phyloP scores from a whole-genome alignment of 2,888 invertebrate species.

The Hydraecia micacea region DNA sequence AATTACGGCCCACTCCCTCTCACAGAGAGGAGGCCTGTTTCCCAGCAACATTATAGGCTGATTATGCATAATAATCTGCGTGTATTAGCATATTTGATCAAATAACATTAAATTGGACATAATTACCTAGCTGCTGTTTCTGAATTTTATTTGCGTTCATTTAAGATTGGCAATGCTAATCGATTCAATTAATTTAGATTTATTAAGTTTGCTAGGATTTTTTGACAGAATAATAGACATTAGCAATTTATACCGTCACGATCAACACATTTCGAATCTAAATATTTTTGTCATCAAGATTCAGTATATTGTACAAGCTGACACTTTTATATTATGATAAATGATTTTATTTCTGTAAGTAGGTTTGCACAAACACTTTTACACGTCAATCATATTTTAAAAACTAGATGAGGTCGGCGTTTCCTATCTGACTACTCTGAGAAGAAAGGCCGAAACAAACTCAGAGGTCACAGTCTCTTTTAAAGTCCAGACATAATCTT shows the following conservation, averaged over 20 bases:
- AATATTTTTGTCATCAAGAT: background rate
- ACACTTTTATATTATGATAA: too few relatives aligned
- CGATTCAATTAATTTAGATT: constrained; percentile 43
- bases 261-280: background rate
- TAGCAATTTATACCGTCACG: background rate
- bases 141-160: constrained; percentile 26
- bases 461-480: too few relatives aligned
- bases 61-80: background rate
- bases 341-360: too few relatives aligned
- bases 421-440: too few relatives aligned
- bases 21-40: too few relatives aligned
- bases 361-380: too few relatives aligned
- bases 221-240: background rate
- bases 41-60: too few relatives aligned
- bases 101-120: constrained; percentile 37
- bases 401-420: too few relatives aligned
- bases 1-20: too few relatives aligned
- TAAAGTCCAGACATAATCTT: too few relatives aligned
- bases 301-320: background rate
- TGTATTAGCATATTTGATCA: constrained; percentile 55
- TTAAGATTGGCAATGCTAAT: background rate
- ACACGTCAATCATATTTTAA: too few relatives aligned
- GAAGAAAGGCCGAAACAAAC: too few relatives aligned
- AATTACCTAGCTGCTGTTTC: constrained; percentile 32
- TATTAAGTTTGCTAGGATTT: background rate